Base-by-base conservation (phyloP, 2,797 vertebrate species). In the Lutra lutra region DNA sequence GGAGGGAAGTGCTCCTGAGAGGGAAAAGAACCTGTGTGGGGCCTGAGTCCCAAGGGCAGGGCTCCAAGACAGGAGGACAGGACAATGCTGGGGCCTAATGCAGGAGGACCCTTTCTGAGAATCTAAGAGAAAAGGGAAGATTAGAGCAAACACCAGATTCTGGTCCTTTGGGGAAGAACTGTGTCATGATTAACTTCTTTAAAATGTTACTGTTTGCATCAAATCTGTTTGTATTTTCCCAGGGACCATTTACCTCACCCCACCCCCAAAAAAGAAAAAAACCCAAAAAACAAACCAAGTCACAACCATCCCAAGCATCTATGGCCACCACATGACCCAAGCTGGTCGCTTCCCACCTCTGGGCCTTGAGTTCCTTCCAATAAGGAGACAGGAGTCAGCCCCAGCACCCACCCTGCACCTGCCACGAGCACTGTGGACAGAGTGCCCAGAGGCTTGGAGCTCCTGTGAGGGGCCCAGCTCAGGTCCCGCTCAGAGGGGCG, bases 381-480 rank as follows among this genome's bases (percentile, higher is more conserved):
- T 1, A 60, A 38, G 60, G 46, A 40, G 54, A 17, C 12, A 6
- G 29, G 48, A 54, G 48, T 7, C 48, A 7, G 38, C 54, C 86
- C 38, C 1, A 2, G 8, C 14, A 13, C 21, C 54, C 18, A 40
- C 10, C 5, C 38, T 13, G 14, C 25, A 11, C 1, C 14, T 32
- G 7, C 60, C 5, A 18, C 1, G 8, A 14, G 51, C 51, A 15
- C 83, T 7, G 13, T 5, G 15, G 7, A 13, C 29, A 51, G 64
- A 70, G 48, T 8, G 7, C 0, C 17, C 6, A 13, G 23, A 43
- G 29, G 66, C 94, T 15, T 12, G 25, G 2, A 4, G 8, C 29
- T 10, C 0, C 6, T 1, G 27, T 10, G 48, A 40, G 25, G 38
- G 70, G 10, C 38, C 27, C 11, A 2, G 35, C 54, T 6, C 0